Base-by-base conservation (phyloP, 1,140 invertebrate genomes). In the Megathymus violae region DNA sequence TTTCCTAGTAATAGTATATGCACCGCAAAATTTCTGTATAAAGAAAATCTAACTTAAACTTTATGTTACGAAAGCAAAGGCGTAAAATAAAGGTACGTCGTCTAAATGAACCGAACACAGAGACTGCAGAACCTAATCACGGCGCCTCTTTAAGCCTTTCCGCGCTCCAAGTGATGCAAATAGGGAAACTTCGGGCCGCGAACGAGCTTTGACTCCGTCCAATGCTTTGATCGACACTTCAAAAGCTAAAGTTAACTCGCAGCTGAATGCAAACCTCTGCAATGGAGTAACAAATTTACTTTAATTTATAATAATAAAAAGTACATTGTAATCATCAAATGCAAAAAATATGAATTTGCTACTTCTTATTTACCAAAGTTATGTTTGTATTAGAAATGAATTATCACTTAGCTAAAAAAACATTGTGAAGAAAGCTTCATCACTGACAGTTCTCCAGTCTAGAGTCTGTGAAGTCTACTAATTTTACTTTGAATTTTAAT, bases 151-250 rank as follows among this genome's bases (percentile, higher is more conserved):
- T 69, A 81, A 82, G 80, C 80, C 77, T 82, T 84, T 76, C 69
- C 64, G 71, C 66, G 79, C 71, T 76, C 65, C 78, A 78, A 84
- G 76, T 81, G 74, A 88, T 85, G 80, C 78, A 88, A 88, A 88
- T 79, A 78, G 81, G 78, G 69, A 84, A 84, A 88, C 75, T 85
- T 88, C 59, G 71, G 70, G 76, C 76, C 78, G 75, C 69, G 80
- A 80, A 80, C 78, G 69, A 71, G 72, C 71, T 81, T 78, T 72
- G 76, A 79, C 77, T 82, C 62, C 67, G 78, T 80, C 74, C 78
- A 71, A 78, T 74, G 78, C 81, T 85, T 85, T 84, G 80, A 85
- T 80, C 78, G 76, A 80, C 76, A 78, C 79, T 85, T 80, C 79
- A n/a, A 80, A 83, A 83, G 76, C 79, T 68, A 69, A 73, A 78